phyloP scores from a whole-genome alignment of 2,888 invertebrate species.

The Phaedon cochleariae region DNA sequence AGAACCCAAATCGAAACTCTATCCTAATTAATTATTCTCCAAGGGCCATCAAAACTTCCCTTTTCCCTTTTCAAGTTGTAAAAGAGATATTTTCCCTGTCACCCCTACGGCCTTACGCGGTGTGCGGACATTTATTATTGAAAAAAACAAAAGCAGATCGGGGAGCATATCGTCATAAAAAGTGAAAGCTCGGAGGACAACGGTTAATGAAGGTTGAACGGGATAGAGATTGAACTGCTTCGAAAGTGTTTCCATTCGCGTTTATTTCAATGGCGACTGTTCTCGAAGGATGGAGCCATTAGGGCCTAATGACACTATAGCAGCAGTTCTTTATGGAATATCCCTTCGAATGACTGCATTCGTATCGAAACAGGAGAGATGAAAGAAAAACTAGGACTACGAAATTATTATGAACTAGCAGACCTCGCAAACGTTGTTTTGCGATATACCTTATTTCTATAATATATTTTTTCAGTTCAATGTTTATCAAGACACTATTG shows the following conservation, averaged over 20 bases:
- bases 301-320: too few relatives aligned
- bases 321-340: too few relatives aligned
- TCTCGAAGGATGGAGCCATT: background rate
- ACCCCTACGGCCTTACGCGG: constrained; percentile 1
- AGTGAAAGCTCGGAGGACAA: background rate
- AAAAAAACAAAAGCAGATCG: constrained; percentile 1
- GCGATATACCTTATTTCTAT: too few relatives aligned
- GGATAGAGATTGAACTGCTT: background rate
- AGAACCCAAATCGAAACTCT: background rate
- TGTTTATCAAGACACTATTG: too few relatives aligned
- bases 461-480: too few relatives aligned
- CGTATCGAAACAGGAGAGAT: too few relatives aligned
- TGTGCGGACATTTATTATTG: constrained; percentile 16
- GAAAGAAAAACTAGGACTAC: too few relatives aligned
- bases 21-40: constrained; percentile 28
- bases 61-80: constrained; percentile 21
- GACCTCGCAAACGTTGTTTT: too few relatives aligned
- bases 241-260: background rate
- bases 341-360: too few relatives aligned
- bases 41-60: constrained; percentile 29
- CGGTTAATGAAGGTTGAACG: background rate
- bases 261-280: too few relatives aligned
- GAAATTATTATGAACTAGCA: too few relatives aligned
- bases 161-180: background rate
- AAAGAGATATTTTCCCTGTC: constrained; percentile 28